A percentile compares a stretch with the other conserved stretches of the same genome.
phyloP scores from a whole-genome alignment of 2,888 invertebrate species.

The Agonopterix arenella region DNA sequence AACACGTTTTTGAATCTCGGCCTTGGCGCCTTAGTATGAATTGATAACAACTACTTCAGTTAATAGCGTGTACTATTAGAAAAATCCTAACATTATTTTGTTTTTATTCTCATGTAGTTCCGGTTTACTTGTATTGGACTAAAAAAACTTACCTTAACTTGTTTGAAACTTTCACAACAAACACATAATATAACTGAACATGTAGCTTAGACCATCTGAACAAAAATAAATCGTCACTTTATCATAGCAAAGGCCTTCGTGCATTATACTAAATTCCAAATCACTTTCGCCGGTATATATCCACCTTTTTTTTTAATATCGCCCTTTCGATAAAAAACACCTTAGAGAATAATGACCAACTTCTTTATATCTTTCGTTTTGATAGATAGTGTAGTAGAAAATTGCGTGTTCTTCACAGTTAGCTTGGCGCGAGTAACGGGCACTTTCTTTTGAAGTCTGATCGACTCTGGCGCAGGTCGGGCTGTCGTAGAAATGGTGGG shows the following conservation, averaged over 20 bases:
- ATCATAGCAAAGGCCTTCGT: slow-evolving; percentile 3
- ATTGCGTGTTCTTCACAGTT: slow-evolving; percentile 1
- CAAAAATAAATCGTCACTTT: slow-evolving; percentile 4
- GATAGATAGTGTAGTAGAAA: not conserved
- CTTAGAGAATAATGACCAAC: not conserved
- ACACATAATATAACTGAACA: slow-evolving; percentile 3
- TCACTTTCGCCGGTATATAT: slow-evolving; percentile 7
- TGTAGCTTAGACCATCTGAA: slow-evolving; percentile 4
- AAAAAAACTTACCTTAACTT: slow-evolving; percentile 3
- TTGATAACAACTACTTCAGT: no score
- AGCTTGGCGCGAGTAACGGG: slow-evolving; percentile 23
- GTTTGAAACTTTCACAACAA: slow-evolving; percentile 3
- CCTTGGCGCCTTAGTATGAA: no score
- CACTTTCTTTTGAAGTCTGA: slow-evolving; percentile 45
- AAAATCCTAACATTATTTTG: no score
- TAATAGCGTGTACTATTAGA: no score
- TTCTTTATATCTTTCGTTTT: not conserved
- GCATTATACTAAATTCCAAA: slow-evolving; percentile 6
- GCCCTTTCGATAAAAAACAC: slow-evolving; percentile 1
- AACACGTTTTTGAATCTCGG: no score
- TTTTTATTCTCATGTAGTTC: no score
- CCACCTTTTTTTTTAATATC: slow-evolving; percentile 1
- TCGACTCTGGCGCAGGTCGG: slow-evolving; percentile 41
- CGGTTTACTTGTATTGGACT: no score
- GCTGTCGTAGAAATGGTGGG: slow-evolving; percentile 43